Base-by-base conservation (phyloP, 2,888 invertebrate genomes). In the Cephalotes varians region DNA sequence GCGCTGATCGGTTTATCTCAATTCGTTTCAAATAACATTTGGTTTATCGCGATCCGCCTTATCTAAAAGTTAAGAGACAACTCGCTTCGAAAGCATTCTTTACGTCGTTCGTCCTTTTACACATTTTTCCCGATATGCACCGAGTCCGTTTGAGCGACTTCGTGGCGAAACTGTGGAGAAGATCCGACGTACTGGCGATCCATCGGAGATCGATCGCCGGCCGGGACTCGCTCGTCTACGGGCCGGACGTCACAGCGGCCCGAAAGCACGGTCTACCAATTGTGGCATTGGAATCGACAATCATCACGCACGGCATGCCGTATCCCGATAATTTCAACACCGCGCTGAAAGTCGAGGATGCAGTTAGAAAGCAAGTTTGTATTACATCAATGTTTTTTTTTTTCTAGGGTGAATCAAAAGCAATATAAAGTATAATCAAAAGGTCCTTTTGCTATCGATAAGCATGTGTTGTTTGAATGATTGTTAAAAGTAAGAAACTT, bases 281-380 rank as follows among this genome's bases (percentile, higher is more conserved):
- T 83, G 98, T 99, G 25, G 99, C 99, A 1, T 95, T 99, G 88
- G 99, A 99, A 95, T 99, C 99, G 9, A 98, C 99, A 0, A 99
- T 99, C 86, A 98, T 99, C 84, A 99, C 99, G 0, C 99, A 99
- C 95, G 99, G 99, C 58, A 98, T 99, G 98, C 99, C 99, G 0
- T 97, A 96, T 95, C 99, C 99, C 0, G 95, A 97, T 73, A 99
- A 99, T 95, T 95, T 98, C 69, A 95, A 97, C 88, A 99, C 98
- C 47, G 99, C 99, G 5, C 83, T 96, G 56, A 95, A 96, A 92
- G 97, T 99, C 1, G 98, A 99, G 95, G 95, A 96, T 73, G 96
- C 97, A 84, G 96, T 99, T 31, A 96, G 97, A 90, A 93, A 96
- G 86, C 95, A 96, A 95, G 89, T 89, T 82, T 40, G 60, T 81